phyloP scores from a whole-genome alignment of 64 coral and sea anemone genomes.

The Cladopsammia gracilis region DNA sequence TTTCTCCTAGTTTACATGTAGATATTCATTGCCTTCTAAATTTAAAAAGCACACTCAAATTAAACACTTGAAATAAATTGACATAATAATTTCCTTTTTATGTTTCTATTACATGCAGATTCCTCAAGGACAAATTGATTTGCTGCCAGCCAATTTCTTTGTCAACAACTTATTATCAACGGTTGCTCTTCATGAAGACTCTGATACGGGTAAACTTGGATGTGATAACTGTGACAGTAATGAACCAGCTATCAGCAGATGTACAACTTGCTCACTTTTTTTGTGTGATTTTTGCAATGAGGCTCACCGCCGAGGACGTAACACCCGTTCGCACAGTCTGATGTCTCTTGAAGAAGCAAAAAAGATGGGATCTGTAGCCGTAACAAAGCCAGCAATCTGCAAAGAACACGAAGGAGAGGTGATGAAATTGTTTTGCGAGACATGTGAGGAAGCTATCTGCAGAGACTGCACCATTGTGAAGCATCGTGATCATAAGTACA shows the following conservation, averaged over 20 bases:
- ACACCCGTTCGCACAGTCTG: neutral
- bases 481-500: neutral
- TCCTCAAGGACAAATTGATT: neutral
- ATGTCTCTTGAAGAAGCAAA: neutral
- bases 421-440: slow-evolving; percentile 1
- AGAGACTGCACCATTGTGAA: slow-evolving; percentile 6
- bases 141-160: slow-evolving; percentile 13
- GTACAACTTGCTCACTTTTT: neutral
- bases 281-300: neutral
- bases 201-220: neutral
- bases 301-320: neutral
- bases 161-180: neutral
- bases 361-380: neutral
- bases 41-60: too few relatives aligned
- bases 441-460: neutral
- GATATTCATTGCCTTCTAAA: too few relatives aligned
- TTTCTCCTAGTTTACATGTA: too few relatives aligned
- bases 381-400: neutral
- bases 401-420: slow-evolving; percentile 12
- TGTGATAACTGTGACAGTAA: slow-evolving; percentile 6
- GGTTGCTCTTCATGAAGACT: slow-evolving; percentile 7
- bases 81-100: neutral
- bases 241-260: neutral
- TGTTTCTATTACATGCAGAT: neutral
- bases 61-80: neutral